phyloP scores from a whole-genome alignment of 2,797 vertebrate genomes.

The Neosalanx taihuensis region DNA sequence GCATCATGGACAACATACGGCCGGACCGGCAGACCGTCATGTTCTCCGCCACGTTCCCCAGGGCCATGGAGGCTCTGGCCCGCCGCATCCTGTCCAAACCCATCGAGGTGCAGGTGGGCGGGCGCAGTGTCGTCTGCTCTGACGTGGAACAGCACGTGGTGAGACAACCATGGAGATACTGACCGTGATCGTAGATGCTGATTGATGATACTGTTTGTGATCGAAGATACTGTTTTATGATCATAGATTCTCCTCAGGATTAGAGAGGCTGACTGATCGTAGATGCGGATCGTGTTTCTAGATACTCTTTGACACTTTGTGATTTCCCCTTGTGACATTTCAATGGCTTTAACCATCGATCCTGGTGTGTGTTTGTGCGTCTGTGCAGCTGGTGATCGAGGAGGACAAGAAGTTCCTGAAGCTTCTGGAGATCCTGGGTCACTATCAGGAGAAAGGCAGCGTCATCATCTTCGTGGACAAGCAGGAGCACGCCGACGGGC shows the following conservation, averaged over 20 bases:
- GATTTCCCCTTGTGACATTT: neutral
- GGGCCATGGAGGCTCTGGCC: conserved; percentile 98
- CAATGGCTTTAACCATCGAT: neutral
- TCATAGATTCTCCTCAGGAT: neutral
- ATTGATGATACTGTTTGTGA: neutral
- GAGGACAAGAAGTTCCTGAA: conserved; percentile 98
- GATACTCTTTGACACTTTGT: too few relatives aligned
- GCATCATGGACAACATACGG: conserved; percentile 94
- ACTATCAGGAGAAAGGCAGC: conserved; percentile 96
- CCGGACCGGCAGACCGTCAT: conserved; percentile 98
- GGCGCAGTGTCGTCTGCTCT: conserved; percentile 95
- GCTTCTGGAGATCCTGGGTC: conserved; percentile 92
- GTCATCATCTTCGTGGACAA: conserved; percentile 99
- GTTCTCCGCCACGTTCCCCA: conserved; percentile 98
- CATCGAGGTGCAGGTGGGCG: conserved; percentile 95
- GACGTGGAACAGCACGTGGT: conserved; percentile 97
- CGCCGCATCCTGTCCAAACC: conserved; percentile 92
- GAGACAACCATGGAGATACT: conserved; percentile 5
- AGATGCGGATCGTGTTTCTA: too few relatives aligned
- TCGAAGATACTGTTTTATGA: neutral
- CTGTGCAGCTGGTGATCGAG: conserved; percentile 90
- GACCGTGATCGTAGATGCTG: too few relatives aligned
- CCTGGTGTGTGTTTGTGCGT: neutral
- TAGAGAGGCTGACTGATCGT: too few relatives aligned
- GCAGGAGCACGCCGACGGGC: conserved; percentile 91